Evolutionary conservation across 2,888 invertebrate species (phyloP).

Genomic region (Tryphoninae sp.): DNA sequence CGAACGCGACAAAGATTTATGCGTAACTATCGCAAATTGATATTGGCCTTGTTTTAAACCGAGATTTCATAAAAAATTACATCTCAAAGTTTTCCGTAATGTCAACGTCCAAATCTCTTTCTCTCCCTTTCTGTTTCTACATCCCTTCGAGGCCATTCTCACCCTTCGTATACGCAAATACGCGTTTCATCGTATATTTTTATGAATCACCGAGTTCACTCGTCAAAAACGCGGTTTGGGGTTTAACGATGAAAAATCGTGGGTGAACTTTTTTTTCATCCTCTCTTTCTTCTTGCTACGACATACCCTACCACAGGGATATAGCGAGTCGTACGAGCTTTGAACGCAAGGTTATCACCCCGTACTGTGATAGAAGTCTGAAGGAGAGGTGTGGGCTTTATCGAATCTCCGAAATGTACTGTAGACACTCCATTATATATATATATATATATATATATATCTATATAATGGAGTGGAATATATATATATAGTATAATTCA

Average conservation of each 20-base stretch:
- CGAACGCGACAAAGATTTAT: conserved; percentile 67
- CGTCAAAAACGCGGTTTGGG: conserved; percentile 5
- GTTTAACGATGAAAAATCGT: neutral
- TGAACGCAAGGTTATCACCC: neutral
- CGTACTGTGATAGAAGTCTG: conserved; percentile 12
- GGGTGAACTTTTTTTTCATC: conserved; percentile 1
- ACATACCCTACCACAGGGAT: neutral
- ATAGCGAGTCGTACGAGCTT: neutral
- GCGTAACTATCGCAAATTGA: conserved; percentile 71
- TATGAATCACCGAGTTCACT: neutral
- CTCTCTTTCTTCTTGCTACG: neutral
- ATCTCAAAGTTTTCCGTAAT: conserved; percentile 27
- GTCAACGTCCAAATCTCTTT: neutral
- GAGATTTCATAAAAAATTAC: conserved; percentile 18
- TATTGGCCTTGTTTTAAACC: conserved; percentile 64
- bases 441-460: too few species aligned
- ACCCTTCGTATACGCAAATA: neutral
- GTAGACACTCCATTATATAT: neutral
- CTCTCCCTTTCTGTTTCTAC: conserved; percentile 28
- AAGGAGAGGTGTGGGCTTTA: conserved; percentile 21
- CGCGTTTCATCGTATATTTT: neutral
- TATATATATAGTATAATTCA: conserved; percentile 24
- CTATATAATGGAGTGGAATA: too few species aligned
- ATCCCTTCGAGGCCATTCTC: neutral
- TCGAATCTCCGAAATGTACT: conserved; percentile 17